phyloP scores from a whole-genome alignment of 2,888 invertebrate genomes.

The Leptothorax acervorum region DNA sequence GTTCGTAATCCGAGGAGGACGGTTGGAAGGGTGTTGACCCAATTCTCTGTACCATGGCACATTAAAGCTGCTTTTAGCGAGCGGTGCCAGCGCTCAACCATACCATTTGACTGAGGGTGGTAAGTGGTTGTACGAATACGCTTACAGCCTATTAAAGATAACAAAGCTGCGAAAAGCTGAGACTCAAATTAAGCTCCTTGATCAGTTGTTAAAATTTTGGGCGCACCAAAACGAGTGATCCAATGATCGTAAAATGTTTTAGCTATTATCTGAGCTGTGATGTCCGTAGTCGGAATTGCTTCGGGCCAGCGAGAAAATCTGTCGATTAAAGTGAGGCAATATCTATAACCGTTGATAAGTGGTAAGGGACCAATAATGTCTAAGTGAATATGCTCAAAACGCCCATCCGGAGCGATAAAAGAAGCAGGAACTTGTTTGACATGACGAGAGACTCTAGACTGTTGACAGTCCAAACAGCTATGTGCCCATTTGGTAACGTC shows the following conservation, averaged over 20 bases:
- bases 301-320: not conserved
- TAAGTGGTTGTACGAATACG: not conserved
- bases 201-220: not conserved
- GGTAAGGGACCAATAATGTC: not conserved
- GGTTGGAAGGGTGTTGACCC: not conserved
- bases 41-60: not conserved
- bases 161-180: not conserved
- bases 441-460: not conserved
- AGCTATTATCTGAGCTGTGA: not conserved
- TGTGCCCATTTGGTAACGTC: not conserved
- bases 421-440: not conserved
- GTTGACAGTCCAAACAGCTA: not conserved
- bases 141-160: not conserved
- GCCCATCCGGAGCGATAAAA: not conserved
- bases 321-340: not conserved
- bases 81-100: not conserved
- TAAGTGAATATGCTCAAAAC: not conserved
- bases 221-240: not conserved
- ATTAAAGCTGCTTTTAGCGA: not conserved
- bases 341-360: not conserved
- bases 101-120: not conserved
- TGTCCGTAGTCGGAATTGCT: not conserved
- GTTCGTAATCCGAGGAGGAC: not conserved
- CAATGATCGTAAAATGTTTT: not conserved
- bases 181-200: not conserved